Conservation (phyloP, 2,888 invertebrate genomes). For the Spodoptera exigua region DNA sequence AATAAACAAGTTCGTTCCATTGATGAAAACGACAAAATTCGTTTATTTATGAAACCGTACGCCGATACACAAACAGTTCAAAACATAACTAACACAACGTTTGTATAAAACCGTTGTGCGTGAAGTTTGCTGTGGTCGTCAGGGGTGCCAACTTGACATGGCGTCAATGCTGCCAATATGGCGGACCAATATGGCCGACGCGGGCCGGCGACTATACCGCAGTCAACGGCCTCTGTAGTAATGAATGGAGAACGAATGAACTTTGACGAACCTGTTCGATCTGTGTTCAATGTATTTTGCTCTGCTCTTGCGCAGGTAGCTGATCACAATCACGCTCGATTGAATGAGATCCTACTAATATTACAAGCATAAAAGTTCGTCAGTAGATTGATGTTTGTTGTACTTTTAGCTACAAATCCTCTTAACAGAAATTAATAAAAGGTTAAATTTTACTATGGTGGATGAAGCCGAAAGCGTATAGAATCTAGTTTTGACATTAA, state of each 20-base stretch:
- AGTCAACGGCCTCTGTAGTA: constrained; percentile 80
- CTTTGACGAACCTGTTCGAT: constrained; percentile 75
- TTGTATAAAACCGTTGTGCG: constrained; percentile 72
- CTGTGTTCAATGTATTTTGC: constrained; percentile 56
- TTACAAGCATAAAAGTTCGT: too few species aligned
- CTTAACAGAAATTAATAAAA: too few species aligned
- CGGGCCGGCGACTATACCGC: constrained; percentile 51
- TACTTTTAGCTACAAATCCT: too few species aligned
- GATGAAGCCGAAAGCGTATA: too few species aligned
- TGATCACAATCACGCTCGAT: constrained; percentile 25
- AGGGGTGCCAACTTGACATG: constrained; percentile 52
- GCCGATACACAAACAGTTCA: constrained; percentile 71
- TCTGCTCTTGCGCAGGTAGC: constrained; percentile 58
- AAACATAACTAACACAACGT: constrained; percentile 84
- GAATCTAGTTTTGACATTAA: constrained; percentile 1
- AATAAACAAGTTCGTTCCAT: constrained; percentile 68
- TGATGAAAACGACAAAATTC: constrained; percentile 63
- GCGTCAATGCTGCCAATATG: constrained; percentile 54
- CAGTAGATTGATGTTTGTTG: too few species aligned
- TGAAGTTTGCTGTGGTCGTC: constrained; percentile 73
- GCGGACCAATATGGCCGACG: constrained; percentile 54
- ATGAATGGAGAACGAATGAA: constrained; percentile 77
- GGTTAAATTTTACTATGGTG: too few species aligned
- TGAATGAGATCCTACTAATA: too few species aligned
- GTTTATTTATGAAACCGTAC: constrained; percentile 56